These are phyloP conservation scores for Sebastes reedi DNA, from an alignment of 2,797 vertebrate genomes.

Conservation along the genomic window DNA sequence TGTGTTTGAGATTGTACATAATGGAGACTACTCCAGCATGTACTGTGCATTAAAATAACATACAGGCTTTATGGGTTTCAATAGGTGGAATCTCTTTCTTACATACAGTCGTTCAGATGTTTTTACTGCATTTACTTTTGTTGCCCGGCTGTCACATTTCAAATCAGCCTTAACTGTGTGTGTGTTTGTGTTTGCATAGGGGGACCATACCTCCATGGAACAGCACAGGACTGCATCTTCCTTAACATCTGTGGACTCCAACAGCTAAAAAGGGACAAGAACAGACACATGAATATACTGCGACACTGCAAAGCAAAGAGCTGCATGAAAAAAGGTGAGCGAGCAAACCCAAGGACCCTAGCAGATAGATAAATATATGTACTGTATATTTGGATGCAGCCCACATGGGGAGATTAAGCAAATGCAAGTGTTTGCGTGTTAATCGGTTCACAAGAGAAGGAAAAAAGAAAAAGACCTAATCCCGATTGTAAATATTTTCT, in stretches of 20 bases:
- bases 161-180: neutral
- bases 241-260: conserved; percentile 94
- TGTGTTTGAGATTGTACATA: neutral
- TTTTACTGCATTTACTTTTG: neutral
- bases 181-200: neutral
- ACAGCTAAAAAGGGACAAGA: conserved; percentile 82
- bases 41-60: neutral
- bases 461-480: conserved; percentile 31
- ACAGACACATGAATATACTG: conserved; percentile 26
- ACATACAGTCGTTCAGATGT: neutral
- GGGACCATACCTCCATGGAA: conserved; percentile 93
- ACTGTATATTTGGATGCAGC: conserved; percentile 18
- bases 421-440: conserved; percentile 42
- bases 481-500: conserved; percentile 64
- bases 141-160: neutral
- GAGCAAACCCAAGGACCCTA: neutral
- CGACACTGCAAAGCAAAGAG: neutral
- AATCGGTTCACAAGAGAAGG: conserved; percentile 30
- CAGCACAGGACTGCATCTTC: conserved; percentile 98
- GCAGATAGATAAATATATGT: conserved; percentile 11
- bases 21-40: neutral
- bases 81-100: neutral
- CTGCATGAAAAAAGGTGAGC: neutral
- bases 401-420: conserved; percentile 43
- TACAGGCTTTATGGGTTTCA: neutral